Evolutionary conservation across 2,797 vertebrate species (phyloP).

Genomic region (Helarctos malayanus): DNA sequence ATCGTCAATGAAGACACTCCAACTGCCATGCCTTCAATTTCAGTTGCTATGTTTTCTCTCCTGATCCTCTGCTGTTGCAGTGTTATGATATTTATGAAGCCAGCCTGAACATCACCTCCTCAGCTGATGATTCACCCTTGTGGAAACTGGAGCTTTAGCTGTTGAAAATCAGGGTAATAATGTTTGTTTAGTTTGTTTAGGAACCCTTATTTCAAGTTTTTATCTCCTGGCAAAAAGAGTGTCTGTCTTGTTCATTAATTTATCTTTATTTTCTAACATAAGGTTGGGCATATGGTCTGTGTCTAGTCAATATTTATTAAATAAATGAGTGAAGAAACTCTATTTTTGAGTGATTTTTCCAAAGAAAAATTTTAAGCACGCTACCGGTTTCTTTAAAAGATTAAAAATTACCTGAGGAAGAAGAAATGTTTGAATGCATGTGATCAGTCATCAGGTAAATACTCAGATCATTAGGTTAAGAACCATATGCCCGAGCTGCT

Average conservation of each 20-base stretch:
- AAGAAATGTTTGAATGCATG: not conserved
- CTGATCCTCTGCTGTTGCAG: not conserved
- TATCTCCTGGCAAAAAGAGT: not conserved
- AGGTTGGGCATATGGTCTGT: not conserved
- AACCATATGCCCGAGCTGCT: not conserved
- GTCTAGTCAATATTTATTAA: slow-evolving; percentile 44
- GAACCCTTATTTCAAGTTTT: not conserved
- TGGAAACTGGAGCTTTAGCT: not conserved
- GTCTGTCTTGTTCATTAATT: not conserved
- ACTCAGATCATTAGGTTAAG: not conserved
- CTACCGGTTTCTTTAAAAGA: not conserved
- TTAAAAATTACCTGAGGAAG: not conserved
- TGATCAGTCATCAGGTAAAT: not conserved
- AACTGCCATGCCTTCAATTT: not conserved
- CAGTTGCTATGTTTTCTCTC: not conserved
- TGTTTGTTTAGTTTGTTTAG: not conserved
- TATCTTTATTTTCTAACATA: not conserved
- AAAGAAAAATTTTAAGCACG: not conserved
- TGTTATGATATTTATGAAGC: not conserved
- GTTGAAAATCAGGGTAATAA: slow-evolving; percentile 1
- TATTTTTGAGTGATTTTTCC: not conserved
- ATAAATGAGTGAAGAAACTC: not conserved
- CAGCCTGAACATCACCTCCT: not conserved
- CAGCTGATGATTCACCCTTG: not conserved
- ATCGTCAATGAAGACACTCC: not conserved